Percentiles rank a stretch among this genome's conserved stretches.
Evolutionary conservation across 2,888 invertebrate species (phyloP).

Genomic region (Netelia melanura): DNA sequence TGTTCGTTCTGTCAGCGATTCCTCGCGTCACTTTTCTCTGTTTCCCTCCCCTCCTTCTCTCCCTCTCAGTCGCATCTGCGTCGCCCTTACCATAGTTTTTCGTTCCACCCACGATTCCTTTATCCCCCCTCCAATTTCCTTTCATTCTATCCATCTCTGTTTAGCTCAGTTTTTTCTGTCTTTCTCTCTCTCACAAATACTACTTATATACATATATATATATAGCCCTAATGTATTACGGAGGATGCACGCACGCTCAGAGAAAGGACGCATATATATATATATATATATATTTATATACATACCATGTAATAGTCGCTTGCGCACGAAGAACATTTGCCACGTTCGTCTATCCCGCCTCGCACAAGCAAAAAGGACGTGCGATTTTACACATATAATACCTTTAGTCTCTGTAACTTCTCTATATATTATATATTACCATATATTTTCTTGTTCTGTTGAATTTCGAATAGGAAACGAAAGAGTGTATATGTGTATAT

Average conservation of each 20-base stretch:
- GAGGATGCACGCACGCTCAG: constrained; percentile 68
- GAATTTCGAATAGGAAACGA: constrained; percentile 51
- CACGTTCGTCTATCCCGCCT: constrained; percentile 63
- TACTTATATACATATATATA: constrained; percentile 12
- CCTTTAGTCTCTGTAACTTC: constrained; percentile 54
- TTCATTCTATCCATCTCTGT: constrained; percentile 51
- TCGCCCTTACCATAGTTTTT: constrained; percentile 51
- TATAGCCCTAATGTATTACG: constrained; percentile 62
- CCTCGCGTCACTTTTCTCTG: constrained; percentile 36
- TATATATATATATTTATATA: constrained; percentile 49
- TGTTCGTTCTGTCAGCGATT: constrained; percentile 26
- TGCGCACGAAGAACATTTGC: constrained; percentile 68
- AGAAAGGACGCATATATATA: constrained; percentile 61
- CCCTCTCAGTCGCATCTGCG: constrained; percentile 55
- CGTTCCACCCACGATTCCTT: constrained; percentile 62
- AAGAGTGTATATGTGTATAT: constrained; percentile 60
- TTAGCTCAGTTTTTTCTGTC: constrained; percentile 36
- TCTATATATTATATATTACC: constrained; percentile 36
- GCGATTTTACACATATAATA: constrained; percentile 58
- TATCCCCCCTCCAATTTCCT: constrained; percentile 42
- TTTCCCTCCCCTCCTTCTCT: constrained; percentile 5
- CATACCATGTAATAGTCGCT: constrained; percentile 62
- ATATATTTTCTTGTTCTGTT: constrained; percentile 12
- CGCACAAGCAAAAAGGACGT: constrained; percentile 64
- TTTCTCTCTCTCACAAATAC: constrained; percentile 62